Percentiles rank a stretch among this genome's conserved stretches.
Conservation (phyloP, 2,888 invertebrate species). For the Dyspetes luteomarginatus region DNA sequence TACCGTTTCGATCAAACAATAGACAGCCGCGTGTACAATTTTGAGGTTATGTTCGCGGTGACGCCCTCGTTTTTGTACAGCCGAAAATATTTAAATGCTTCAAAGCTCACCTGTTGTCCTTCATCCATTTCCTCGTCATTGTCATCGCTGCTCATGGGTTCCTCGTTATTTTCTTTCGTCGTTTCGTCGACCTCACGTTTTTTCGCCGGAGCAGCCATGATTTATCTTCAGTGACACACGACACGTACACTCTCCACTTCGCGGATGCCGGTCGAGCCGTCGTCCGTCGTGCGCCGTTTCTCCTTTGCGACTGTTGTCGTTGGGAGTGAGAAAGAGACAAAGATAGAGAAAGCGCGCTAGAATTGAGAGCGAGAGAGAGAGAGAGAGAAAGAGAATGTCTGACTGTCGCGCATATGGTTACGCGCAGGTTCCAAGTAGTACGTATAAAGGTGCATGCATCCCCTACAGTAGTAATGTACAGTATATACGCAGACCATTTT, state of each 20-base stretch:
- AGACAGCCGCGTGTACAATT: slow-evolving; percentile 49
- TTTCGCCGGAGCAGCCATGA: slow-evolving; percentile 81
- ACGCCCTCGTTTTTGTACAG: slow-evolving; percentile 3
- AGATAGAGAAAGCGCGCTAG: slow-evolving; percentile 4
- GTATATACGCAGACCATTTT: background rate
- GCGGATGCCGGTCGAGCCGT: slow-evolving; percentile 6
- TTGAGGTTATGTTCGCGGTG: slow-evolving; percentile 60
- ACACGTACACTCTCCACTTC: background rate
- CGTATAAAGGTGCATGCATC: background rate
- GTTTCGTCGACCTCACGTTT: slow-evolving; percentile 77
- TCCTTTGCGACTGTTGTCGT: slow-evolving; percentile 17
- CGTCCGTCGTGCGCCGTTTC: slow-evolving; percentile 4
- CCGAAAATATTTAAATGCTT: background rate
- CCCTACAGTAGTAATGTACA: background rate
- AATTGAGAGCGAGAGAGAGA: background rate
- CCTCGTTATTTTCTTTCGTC: slow-evolving; percentile 72
- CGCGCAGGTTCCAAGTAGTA: background rate
- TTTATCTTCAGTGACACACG: slow-evolving; percentile 54
- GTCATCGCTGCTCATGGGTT: slow-evolving; percentile 74
- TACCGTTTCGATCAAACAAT: background rate
- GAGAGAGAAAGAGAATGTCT: background rate
- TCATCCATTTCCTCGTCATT: slow-evolving; percentile 71
- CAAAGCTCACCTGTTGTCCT: slow-evolving; percentile 72
- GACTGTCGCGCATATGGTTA: background rate
- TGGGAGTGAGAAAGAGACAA: no score